Conservation (phyloP, 2,797 vertebrate species). For the Anabacerthia variegaticeps region DNA sequence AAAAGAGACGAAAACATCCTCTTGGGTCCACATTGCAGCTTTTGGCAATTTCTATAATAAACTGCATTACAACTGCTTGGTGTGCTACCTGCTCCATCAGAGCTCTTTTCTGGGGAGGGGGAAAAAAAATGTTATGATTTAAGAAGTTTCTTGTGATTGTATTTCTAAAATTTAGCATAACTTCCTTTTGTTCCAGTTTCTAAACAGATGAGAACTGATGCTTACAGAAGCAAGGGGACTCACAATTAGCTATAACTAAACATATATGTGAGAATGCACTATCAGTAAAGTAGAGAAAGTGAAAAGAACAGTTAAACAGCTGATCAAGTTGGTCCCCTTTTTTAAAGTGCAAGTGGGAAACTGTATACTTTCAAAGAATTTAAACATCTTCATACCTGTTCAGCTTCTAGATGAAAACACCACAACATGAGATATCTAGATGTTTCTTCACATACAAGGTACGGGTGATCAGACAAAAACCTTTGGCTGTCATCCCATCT, state of each 20-base stretch:
- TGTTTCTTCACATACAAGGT: conserved; percentile 95
- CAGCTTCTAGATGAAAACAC: conserved; percentile 93
- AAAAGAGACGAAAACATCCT: conserved; percentile 96
- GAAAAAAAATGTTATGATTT: background rate
- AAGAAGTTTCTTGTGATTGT: background rate
- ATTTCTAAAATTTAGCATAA: background rate
- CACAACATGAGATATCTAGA: conserved; percentile 92
- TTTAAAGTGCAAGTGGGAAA: background rate
- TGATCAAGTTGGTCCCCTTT: background rate
- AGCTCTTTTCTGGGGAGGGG: conserved; percentile 85
- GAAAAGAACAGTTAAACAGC: background rate
- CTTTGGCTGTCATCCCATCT: conserved; percentile 97
- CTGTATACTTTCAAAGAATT: background rate
- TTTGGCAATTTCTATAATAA: conserved; percentile 96
- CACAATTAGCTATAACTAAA: background rate
- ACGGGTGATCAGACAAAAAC: conserved; percentile 90
- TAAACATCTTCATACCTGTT: conserved; percentile 82
- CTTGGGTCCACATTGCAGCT: conserved; percentile 91
- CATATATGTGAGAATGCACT: background rate
- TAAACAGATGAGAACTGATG: background rate
- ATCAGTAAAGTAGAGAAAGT: background rate
- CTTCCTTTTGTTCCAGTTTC: background rate
- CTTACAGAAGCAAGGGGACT: background rate
- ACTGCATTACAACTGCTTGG: conserved; percentile 97
- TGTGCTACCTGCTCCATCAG: conserved; percentile 98